Conservation (phyloP, 37 sponge, comb jelly and placozoan species). For the Hexactinellida sp. region DNA sequence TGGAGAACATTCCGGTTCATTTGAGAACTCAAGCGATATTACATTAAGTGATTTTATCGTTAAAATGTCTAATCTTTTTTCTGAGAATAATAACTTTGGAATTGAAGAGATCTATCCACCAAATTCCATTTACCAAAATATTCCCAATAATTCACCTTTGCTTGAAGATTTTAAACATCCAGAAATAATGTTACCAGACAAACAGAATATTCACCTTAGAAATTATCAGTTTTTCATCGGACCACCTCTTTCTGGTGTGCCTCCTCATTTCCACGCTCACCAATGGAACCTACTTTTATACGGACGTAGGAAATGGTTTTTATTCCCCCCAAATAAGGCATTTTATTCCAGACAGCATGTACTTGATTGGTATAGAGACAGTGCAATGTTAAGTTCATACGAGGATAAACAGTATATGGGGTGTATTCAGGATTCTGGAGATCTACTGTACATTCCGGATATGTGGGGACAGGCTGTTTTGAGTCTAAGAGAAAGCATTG, state of each 20-base stretch:
- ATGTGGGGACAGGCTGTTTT: constrained; percentile 71
- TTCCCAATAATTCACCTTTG: constrained; percentile 33
- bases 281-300: constrained; percentile 65
- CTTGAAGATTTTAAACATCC: constrained; percentile 46
- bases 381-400: background rate
- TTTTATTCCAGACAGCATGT: constrained; percentile 50
- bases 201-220: constrained; percentile 31
- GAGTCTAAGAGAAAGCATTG: constrained; percentile 64
- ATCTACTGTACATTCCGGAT: constrained; percentile 67
- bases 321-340: constrained; percentile 54
- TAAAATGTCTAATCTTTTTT: constrained; percentile 24
- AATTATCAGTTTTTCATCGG: constrained; percentile 53
- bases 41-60: constrained; percentile 35
- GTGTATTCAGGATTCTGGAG: constrained; percentile 65
- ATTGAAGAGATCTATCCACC: constrained; percentile 20
- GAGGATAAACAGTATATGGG: background rate
- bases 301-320: constrained; percentile 67
- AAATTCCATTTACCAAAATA: constrained; percentile 37
- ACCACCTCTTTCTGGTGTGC: constrained; percentile 51
- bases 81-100: background rate
- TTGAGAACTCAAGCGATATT: background rate
- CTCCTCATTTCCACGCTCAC: constrained; percentile 40
- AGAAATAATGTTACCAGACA: constrained; percentile 29
- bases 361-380: constrained; percentile 58
- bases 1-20: constrained; percentile 28